Evolutionary conservation across 2,113 vertebrate species (phyloP).

Genomic region (Epinephelus lanceolatus): DNA sequence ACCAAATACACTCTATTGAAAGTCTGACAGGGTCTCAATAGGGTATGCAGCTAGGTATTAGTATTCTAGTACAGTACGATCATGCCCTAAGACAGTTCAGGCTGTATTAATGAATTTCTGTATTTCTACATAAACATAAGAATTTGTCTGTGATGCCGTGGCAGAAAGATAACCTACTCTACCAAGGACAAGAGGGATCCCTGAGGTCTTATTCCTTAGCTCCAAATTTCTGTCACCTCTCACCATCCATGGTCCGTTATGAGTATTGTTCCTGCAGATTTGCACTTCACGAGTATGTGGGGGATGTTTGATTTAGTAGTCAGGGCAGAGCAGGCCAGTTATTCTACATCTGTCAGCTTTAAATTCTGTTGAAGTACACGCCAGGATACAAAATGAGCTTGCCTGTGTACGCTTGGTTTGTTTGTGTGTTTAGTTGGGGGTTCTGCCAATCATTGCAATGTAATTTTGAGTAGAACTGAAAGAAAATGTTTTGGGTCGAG

Average conservation of each 20-base stretch:
- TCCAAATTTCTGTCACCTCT: constrained; percentile 41
- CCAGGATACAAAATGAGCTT: constrained; percentile 33
- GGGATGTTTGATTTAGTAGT: constrained; percentile 38
- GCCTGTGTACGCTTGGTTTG: background rate
- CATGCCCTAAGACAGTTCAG: constrained; percentile 17
- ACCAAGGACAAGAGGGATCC: constrained; percentile 29
- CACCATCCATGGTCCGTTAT: constrained; percentile 3
- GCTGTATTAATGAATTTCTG: constrained; percentile 38
- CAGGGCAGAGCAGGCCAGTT: constrained; percentile 15
- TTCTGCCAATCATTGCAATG: constrained; percentile 35
- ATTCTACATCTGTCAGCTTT: constrained; percentile 50
- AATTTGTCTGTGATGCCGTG: background rate
- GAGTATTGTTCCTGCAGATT: background rate
- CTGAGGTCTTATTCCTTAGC: constrained; percentile 2
- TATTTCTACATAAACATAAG: constrained; percentile 31
- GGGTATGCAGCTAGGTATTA: constrained; percentile 14
- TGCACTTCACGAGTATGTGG: background rate
- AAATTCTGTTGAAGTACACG: constrained; percentile 35
- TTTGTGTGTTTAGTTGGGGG: constrained; percentile 24
- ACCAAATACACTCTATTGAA: constrained; percentile 11
- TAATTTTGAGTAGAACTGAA: constrained; percentile 1
- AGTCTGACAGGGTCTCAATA: constrained; percentile 18
- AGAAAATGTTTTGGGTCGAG: background rate
- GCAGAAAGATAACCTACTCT: constrained; percentile 16
- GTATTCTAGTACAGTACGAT: constrained; percentile 13